A percentile compares a stretch with the other conserved stretches of the same genome.
phyloP scores from a whole-genome alignment of 2,888 invertebrate species.

The Drosophila borborema region DNA sequence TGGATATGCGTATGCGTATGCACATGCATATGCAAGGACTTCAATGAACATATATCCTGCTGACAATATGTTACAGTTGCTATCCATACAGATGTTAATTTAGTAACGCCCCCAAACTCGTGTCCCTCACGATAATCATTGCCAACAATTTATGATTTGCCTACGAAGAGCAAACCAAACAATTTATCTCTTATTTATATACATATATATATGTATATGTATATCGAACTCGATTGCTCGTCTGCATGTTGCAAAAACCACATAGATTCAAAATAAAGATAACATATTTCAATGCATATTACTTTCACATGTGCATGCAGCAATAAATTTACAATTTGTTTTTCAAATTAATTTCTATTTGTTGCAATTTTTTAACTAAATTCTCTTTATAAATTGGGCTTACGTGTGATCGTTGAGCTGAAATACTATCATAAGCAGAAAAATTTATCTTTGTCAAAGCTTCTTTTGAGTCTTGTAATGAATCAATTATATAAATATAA shows the following conservation, averaged over 20 bases:
- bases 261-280: not conserved
- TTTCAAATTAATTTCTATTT: conserved; percentile 8
- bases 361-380: not conserved
- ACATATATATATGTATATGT: too few species aligned
- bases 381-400: not conserved
- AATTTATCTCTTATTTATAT: not conserved
- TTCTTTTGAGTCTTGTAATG: too few species aligned
- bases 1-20: conserved; percentile 25
- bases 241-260: not conserved
- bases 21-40: conserved; percentile 36
- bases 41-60: conserved; percentile 18
- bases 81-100: conserved; percentile 52
- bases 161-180: conserved; percentile 5
- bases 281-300: not conserved
- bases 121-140: conserved; percentile 71
- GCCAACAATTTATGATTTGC: conserved; percentile 78
- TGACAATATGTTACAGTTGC: conserved; percentile 48
- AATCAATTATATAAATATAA: not conserved
- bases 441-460: too few species aligned
- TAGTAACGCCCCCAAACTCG: conserved; percentile 51
- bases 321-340: not conserved
- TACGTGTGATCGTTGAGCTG: not conserved
- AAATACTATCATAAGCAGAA: too few species aligned
- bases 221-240: not conserved
- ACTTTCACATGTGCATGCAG: not conserved